Base-by-base conservation (phyloP, 1,140 invertebrate species). In the Tetramorium parvispinum region DNA sequence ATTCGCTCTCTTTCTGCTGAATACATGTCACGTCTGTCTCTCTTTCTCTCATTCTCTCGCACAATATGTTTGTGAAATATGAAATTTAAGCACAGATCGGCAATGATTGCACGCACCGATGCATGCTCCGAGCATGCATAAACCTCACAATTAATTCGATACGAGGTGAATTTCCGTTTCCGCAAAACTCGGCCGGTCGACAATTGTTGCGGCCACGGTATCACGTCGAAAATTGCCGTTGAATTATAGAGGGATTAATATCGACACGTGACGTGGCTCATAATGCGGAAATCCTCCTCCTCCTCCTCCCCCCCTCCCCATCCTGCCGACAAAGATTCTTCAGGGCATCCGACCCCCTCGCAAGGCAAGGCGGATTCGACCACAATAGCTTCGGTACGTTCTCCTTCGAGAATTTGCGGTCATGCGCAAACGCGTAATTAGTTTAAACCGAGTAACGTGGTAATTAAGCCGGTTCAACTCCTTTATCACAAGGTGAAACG, bases 391-490 rank as follows among this genome's bases (percentile, higher is more conserved):
- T 55, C 85, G 78, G 16, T 78, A 85, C 61, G 49, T 85, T 71
- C 65, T 51, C 65, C 71, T 78, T 85, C 86, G 81, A 79, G 88
- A 89, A 89, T 79, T 88, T 73, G 86, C 24, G 88, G 88, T 85
- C 75, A 66, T 40, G 73, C 66, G 86, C 88, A 85, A 89, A 88
- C 79, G 88, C 81, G 73, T 89, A 89, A 89, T 89, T 89, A 89
- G 86, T 89, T 89, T 88, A 88, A 88, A 89, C 81, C 88, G 57
- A 89, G 81, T 89, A 89, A 88, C 88, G 73, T 73, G 57, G 73
- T 89, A 89, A 89, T 89, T 89, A 89, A 89, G 88, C 86, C 18
- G 59, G 79, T 85, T 89, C 73, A 89, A 68, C 88, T 89, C 79
- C 88, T 89, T 89, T 88, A 89, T 89, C 88, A 77, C 75, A 85